Percentiles rank a stretch among this genome's conserved stretches.
phyloP scores from a whole-genome alignment of 2,113 vertebrate species.

The Monopterus albus region DNA sequence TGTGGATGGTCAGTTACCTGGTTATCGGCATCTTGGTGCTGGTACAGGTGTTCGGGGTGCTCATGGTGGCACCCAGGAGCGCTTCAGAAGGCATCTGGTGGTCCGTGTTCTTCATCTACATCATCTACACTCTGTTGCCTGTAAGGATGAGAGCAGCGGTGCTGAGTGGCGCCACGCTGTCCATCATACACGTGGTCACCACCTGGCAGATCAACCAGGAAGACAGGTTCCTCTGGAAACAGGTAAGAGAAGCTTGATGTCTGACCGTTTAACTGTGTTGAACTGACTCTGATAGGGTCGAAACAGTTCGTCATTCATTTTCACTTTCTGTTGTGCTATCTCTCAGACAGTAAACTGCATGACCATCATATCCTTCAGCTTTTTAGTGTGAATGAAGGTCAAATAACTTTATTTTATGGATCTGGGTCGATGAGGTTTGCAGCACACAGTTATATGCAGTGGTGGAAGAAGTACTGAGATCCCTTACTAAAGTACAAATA shows the following conservation, averaged over 20 bases:
- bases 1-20: conserved; percentile 97
- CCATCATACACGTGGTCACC: conserved; percentile 88
- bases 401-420: not conserved
- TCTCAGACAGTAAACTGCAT: not conserved
- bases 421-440: not conserved
- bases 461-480: too few species aligned
- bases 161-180: conserved; percentile 89
- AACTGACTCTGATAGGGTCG: conserved; percentile 2
- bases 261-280: not conserved
- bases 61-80: conserved; percentile 87
- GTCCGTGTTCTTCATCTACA: conserved; percentile 97
- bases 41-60: conserved; percentile 88
- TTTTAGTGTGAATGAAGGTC: not conserved
- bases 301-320: not conserved
- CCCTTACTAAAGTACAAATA: too few species aligned
- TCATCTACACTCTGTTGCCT: conserved; percentile 95
- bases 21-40: conserved; percentile 88
- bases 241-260: conserved; percentile 80
- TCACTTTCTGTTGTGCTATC: not conserved
- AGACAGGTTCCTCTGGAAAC: conserved; percentile 93
- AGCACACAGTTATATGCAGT: not conserved
- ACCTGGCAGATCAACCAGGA: conserved; percentile 89
- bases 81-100: conserved; percentile 94
- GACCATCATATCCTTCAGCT: not conserved
- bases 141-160: conserved; percentile 95